Percentiles rank a stretch among this genome's conserved stretches.
These are phyloP conservation scores for Jacana jacana DNA, from an alignment of 2,113 vertebrate genomes.

Conservation along the genomic window DNA sequence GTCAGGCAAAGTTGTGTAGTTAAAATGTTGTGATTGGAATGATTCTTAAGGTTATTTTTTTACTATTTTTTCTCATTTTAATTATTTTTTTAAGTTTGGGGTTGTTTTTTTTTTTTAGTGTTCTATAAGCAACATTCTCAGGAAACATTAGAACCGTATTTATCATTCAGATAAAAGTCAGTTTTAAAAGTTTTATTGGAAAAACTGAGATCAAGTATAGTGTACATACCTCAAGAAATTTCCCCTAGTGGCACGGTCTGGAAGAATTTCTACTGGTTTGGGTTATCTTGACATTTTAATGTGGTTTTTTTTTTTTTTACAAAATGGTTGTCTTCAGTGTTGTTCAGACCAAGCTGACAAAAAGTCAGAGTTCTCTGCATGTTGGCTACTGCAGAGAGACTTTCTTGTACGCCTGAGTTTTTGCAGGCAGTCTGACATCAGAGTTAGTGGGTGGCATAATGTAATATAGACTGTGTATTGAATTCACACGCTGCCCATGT, in stretches of 20 bases:
- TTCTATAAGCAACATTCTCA: not conserved
- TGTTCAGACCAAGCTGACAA: not conserved
- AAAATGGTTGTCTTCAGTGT: not conserved
- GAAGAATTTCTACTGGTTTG: not conserved
- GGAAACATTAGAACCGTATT: not conserved
- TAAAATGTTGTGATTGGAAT: not conserved
- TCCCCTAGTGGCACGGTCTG: not conserved
- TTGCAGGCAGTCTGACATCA: constrained; percentile 38
- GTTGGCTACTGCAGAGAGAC: not conserved
- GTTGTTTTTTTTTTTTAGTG: not conserved
- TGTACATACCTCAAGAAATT: not conserved
- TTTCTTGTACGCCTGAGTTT: not conserved
- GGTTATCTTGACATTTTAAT: not conserved
- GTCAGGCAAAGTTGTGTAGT: not conserved
- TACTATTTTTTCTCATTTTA: not conserved
- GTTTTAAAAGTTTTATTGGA: not conserved
- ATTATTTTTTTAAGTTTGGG: not conserved
- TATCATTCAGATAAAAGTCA: not conserved
- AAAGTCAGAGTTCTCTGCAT: not conserved
- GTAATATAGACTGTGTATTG: not conserved
- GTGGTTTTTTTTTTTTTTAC: not conserved
- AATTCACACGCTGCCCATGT: not conserved
- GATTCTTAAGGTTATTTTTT: not conserved
- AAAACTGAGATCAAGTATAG: not conserved
- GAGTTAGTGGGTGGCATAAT: constrained; percentile 51